Evolutionary conservation across 2,113 vertebrate genomes (phyloP), one percentile per base, ranked within the genome.

Genomic region (Xenotilapia leptura): DNA sequence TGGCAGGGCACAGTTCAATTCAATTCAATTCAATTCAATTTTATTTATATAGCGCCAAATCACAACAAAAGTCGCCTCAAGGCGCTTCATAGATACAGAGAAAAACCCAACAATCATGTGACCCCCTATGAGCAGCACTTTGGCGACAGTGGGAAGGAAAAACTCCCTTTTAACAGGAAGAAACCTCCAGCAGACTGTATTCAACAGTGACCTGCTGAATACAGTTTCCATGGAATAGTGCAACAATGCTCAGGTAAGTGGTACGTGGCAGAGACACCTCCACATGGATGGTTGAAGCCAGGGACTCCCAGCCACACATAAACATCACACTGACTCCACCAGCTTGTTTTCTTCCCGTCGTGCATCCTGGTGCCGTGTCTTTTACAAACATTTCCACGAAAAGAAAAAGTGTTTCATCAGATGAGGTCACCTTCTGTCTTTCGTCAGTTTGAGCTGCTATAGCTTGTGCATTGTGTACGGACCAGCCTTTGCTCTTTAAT

Each of bases 281-380:
- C 15, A 36, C 58, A 0, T n/a, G 58, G 58, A 36, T 36, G 31
- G 58, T 6, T 62, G 15, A 62, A 62, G 58, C 58, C 58, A 11
- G 11, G 56, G 56, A 60, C 56, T 60, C 26, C 14, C 56, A 60
- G 26, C 56, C 15, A 31, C 26, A 60, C 56, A 19, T 33, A 62
- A 62, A 0, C 58, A 62, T 62, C 58, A 0, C 58, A 33, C 58
- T 33, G 58, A 33, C 15, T 62, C 15, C 58, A 0, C 15, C 58
- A 19, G 28, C 56, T 60, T 1, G 56, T 31, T 33, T 11, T 62
- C 58, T 33, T 62, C 28, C 58, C 15, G 6, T 60, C 3, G 5
- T 60, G 14, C 26, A 60, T 60, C 56, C 26, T 58, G 13, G 55
- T 28, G 5, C 13, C 14, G 9, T 3, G 58, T 33, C 58, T 33